These are phyloP conservation scores for Caerostris extrusa DNA, from an alignment of 1,140 invertebrate species.

Conservation along the genomic window DNA sequence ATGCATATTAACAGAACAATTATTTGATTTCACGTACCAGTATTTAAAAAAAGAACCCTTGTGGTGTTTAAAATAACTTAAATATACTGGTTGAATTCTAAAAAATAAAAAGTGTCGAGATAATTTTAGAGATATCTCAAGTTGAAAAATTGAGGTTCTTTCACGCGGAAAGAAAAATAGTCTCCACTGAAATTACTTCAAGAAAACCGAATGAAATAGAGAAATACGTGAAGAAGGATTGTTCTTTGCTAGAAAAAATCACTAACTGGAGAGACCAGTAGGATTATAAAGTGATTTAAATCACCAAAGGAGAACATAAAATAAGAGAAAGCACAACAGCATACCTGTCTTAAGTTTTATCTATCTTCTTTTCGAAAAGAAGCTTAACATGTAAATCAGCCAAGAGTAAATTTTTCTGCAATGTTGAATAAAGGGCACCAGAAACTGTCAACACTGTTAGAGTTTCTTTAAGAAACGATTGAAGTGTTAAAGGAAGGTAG, in stretches of 20 bases:
- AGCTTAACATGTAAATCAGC: not conserved
- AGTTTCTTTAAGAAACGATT: not conserved
- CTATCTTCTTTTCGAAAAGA: not conserved
- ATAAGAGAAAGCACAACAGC: not conserved
- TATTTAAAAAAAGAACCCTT: no score
- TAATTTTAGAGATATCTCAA: not conserved
- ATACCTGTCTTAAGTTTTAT: slow-evolving; percentile 35
- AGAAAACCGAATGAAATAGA: slow-evolving; percentile 7
- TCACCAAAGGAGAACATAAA: slow-evolving; percentile 33
- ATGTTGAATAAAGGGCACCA: slow-evolving; percentile 9
- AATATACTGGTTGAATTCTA: not conserved
- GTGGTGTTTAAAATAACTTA: no score
- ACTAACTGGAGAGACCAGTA: not conserved
- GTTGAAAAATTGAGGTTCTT: not conserved
- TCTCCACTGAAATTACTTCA: not conserved
- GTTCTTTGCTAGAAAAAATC: not conserved
- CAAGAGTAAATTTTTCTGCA: slow-evolving; percentile 18
- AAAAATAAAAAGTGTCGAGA: not conserved
- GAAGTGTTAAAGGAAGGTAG: not conserved
- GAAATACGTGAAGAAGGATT: not conserved
- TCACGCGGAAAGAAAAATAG: not conserved
- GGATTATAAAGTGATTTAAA: slow-evolving; percentile 42
- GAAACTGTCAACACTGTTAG: slow-evolving; percentile 16
- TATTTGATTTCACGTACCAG: no score
- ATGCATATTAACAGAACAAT: no score